phyloP scores from a whole-genome alignment of 92 coral and sea anemone species.

The Palythoa caribaeorum region DNA sequence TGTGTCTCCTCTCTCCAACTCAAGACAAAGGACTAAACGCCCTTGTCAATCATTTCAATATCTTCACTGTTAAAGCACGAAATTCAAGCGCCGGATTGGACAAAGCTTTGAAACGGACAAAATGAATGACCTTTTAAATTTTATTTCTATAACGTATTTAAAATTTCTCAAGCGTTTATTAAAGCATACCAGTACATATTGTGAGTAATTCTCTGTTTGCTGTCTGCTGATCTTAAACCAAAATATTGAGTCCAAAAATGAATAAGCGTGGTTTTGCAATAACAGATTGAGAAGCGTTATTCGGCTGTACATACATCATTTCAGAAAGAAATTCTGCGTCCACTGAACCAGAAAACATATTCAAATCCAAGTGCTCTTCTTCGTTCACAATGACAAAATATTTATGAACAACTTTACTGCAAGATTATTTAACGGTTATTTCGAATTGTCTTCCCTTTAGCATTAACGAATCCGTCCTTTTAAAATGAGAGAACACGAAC shows the following conservation, averaged over 20 bases:
- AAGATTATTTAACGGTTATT: background rate
- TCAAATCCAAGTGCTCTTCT: conserved; percentile 34
- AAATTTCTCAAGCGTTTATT: background rate
- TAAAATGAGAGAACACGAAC: too few species aligned
- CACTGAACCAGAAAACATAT: conserved; percentile 42
- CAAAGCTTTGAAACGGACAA: conserved; percentile 22
- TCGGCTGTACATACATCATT: conserved; percentile 1
- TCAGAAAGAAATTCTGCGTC: conserved; percentile 34
- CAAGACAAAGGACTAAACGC: background rate
- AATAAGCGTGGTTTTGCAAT: background rate
- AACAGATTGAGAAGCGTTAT: background rate
- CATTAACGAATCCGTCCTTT: too few species aligned
- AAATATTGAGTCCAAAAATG: background rate
- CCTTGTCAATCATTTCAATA: conserved; percentile 45
- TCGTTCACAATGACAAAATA: background rate
- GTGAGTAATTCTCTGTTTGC: background rate
- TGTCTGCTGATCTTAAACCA: background rate
- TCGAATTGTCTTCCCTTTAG: background rate
- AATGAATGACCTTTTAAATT: conserved; percentile 33
- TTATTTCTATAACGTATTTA: background rate
- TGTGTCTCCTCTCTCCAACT: conserved; percentile 14
- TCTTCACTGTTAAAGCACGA: conserved; percentile 12
- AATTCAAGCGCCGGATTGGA: conserved; percentile 27
- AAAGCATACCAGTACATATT: background rate
- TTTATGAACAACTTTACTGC: background rate